Base-by-base conservation (phyloP, 2,888 invertebrate genomes). In the Cinara cedri region DNA sequence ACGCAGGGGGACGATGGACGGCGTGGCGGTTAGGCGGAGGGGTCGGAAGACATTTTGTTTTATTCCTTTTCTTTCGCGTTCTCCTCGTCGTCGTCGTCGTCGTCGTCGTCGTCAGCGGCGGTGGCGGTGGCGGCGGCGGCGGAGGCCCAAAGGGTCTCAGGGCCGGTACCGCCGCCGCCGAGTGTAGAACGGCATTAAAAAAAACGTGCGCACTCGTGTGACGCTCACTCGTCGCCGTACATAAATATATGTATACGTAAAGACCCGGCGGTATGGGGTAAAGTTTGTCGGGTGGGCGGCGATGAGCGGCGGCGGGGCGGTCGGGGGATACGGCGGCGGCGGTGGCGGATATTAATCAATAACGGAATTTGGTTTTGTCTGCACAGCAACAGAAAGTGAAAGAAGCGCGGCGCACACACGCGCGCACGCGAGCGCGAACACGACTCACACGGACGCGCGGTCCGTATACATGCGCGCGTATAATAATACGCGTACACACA, bases 301-400 rank as follows among this genome's bases (percentile, higher is more conserved):
- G 14, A n/a, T n/a, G 46, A 14, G n/a, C n/a, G 26, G 19, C 3
- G n/a, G 14, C 3, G 44, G 42, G 16, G 13, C 3, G 42, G 34
- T 34, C 11, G 1, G 26, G 8, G 21, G 72, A 16, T 13, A 34
- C 4, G 46, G 21, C 13, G 72, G 66, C 11, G 66, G 24, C 24
- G 63, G 34, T 19, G 75, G 75, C 44, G 66, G 78, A 78, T 78
- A 78, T 78, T 78, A 78, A 78, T 78, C 78, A 78, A 78, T 78
- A 78, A 78, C 78, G 68, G 78, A 78, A 78, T 78, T 78, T 78
- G 78, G 78, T 78, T 78, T 78, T 78, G 78, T 78, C 78, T 78
- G 78, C 78, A 70, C 57, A 44, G 60, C 65, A 68, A 70, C 60
- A 70, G 78, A 78, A 78, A 78, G 78, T 78, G 78, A 78, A 78